phyloP scores from a whole-genome alignment of 1,140 invertebrate genomes.

The Drosophila sp. region DNA sequence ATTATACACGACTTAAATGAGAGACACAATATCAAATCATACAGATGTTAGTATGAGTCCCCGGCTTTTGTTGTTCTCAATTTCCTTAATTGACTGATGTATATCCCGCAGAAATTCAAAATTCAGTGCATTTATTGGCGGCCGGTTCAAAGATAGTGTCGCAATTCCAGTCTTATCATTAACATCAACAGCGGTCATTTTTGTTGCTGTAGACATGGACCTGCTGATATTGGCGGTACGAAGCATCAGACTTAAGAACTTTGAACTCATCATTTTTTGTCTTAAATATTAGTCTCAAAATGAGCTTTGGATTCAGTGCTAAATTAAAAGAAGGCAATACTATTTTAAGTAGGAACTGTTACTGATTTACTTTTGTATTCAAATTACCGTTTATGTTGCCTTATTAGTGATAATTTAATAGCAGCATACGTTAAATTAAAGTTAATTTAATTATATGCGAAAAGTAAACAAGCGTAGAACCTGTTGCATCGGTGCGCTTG shows the following conservation, averaged over 20 bases:
- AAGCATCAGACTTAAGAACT: background rate
- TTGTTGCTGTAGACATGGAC: constrained; percentile 11
- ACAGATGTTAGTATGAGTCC: constrained; percentile 93
- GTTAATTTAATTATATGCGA: background rate
- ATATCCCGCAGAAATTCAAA: constrained; percentile 89
- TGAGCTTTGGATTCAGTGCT: constrained; percentile 2
- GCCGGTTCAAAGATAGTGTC: constrained; percentile 89
- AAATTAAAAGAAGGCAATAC: background rate
- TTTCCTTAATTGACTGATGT: constrained; percentile 87
- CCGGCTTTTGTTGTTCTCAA: constrained; percentile 88
- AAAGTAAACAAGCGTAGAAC: constrained; percentile 2
- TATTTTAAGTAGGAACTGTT: background rate
- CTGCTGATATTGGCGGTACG: constrained; percentile 1
- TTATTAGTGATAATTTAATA: background rate
- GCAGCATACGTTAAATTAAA: too few relatives aligned
- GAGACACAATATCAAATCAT: background rate
- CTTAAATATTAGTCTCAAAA: background rate
- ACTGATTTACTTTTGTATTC: background rate
- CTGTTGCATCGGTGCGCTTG: constrained; percentile 1
- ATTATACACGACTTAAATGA: too few relatives aligned
- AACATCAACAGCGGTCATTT: constrained; percentile 76
- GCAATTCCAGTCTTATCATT: constrained; percentile 89
- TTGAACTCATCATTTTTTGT: constrained; percentile 10
- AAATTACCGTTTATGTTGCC: background rate
- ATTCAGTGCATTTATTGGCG: constrained; percentile 94